A percentile compares a stretch with the other conserved stretches of the same genome.
These are phyloP conservation scores for Drosophila diplacantha DNA, from an alignment of 2,888 invertebrate genomes.

Conservation along the genomic window DNA sequence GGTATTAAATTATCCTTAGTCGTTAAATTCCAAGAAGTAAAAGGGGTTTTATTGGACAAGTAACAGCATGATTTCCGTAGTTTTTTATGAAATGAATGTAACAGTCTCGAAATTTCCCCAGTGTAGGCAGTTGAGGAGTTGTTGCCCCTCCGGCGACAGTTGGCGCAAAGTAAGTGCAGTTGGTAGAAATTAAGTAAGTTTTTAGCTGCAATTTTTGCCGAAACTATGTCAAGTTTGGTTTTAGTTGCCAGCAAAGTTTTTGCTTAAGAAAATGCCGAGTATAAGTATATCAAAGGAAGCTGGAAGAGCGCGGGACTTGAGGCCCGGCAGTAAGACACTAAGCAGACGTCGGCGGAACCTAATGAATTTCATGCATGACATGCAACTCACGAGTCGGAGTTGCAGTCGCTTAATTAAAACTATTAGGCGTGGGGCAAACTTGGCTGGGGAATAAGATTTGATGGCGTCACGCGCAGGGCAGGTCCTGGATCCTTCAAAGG, in stretches of 20 bases:
- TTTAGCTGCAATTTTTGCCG: conserved; percentile 71
- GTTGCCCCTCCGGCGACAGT: conserved; percentile 48
- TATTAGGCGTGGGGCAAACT: conserved; percentile 61
- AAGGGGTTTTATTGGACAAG: too few relatives aligned
- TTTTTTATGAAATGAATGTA: background rate
- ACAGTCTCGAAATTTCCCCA: background rate
- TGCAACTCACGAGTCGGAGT: conserved; percentile 54
- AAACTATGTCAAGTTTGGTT: conserved; percentile 72
- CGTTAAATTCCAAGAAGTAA: too few relatives aligned
- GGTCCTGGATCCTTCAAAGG: conserved; percentile 5
- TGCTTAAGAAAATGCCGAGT: conserved; percentile 65
- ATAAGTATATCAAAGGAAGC: conserved; percentile 64
- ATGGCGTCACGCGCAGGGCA: conserved; percentile 22
- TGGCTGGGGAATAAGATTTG: conserved; percentile 51
- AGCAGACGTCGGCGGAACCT: conserved; percentile 46
- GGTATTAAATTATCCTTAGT: background rate
- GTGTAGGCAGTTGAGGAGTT: conserved; percentile 1
- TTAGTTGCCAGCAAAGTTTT: conserved; percentile 69
- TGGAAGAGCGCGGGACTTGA: conserved; percentile 14
- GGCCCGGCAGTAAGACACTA: conserved; percentile 23
- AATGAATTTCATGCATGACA: conserved; percentile 72
- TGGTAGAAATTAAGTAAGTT: conserved; percentile 72
- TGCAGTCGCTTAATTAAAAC: conserved; percentile 67
- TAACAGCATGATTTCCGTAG: too few relatives aligned
- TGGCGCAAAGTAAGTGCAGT: conserved; percentile 67